These are phyloP conservation scores for Cerceris ruficornis DNA, from an alignment of 2,888 invertebrate species.

Conservation along the genomic window DNA sequence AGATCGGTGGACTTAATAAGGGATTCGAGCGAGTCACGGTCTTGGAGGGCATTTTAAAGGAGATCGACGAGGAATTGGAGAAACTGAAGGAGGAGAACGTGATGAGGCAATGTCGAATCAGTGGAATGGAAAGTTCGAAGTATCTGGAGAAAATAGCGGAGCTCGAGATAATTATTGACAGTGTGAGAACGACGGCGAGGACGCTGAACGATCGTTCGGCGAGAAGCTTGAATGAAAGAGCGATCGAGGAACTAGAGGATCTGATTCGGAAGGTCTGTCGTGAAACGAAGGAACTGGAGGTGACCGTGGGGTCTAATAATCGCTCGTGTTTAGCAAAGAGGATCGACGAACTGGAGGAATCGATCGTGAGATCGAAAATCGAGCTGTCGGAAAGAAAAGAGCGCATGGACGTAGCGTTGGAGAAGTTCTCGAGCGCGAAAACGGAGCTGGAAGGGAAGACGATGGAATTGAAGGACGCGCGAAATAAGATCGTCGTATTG, in stretches of 20 bases:
- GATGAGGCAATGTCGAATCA: constrained; percentile 37
- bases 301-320: constrained; percentile 48
- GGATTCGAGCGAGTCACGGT: constrained; percentile 12
- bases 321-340: constrained; percentile 40
- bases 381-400: constrained; percentile 42
- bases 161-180: constrained; percentile 43
- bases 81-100: constrained; percentile 50
- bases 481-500: constrained; percentile 25
- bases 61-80: constrained; percentile 52
- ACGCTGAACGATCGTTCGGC: constrained; percentile 25
- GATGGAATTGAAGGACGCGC: constrained; percentile 33
- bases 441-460: constrained; percentile 38
- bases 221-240: background rate
- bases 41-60: constrained; percentile 42
- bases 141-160: constrained; percentile 52
- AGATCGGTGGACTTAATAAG: background rate
- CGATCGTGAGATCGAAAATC: constrained; percentile 38
- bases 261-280: constrained; percentile 52
- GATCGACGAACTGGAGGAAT: constrained; percentile 60
- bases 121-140: constrained; percentile 26
- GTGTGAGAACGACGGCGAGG: constrained; percentile 37
- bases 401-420: constrained; percentile 30
- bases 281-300: constrained; percentile 60
- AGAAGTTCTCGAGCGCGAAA: constrained; percentile 41
- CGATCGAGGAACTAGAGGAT: constrained; percentile 27